Percentiles rank a stretch among this genome's conserved stretches.
Conservation (phyloP, 2,888 invertebrate genomes). For the Aphidoletes aphidimyza region DNA sequence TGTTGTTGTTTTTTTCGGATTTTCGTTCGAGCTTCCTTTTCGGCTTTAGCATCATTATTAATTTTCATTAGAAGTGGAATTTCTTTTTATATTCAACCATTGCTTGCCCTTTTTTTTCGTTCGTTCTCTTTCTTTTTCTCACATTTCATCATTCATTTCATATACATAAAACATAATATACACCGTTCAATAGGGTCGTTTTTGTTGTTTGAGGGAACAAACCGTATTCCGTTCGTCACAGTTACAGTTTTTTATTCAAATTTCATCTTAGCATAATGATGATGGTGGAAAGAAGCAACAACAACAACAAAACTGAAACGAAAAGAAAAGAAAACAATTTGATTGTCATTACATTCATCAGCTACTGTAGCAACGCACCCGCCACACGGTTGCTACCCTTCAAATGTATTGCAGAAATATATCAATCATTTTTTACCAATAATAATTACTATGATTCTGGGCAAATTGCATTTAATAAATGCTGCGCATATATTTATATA, state of each 20-base stretch:
- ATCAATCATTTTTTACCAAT: constrained; percentile 10
- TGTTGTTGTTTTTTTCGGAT: constrained; percentile 16
- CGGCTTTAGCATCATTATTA: constrained; percentile 51
- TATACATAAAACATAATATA: neutral
- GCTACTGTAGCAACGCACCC: neutral
- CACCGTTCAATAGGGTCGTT: neutral
- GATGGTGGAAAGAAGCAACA: too few relatives aligned
- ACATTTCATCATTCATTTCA: neutral
- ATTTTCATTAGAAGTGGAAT: constrained; percentile 51
- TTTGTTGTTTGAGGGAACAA: neutral
- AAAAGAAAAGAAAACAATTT: neutral
- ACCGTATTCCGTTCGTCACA: constrained; percentile 26
- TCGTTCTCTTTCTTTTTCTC: neutral
- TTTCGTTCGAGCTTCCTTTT: constrained; percentile 38
- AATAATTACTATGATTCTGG: constrained; percentile 17
- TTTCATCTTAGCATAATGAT: too few relatives aligned
- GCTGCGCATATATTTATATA: constrained; percentile 37
- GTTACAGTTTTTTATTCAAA: constrained; percentile 28
- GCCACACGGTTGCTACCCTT: neutral
- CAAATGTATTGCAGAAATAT: neutral
- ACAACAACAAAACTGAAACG: too few relatives aligned
- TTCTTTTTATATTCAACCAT: too few relatives aligned
- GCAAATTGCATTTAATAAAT: constrained; percentile 39
- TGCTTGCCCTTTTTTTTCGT: constrained; percentile 1
- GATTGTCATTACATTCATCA: constrained; percentile 1